A percentile compares a stretch with the other conserved stretches of the same genome.
Evolutionary conservation across 1,140 invertebrate species (phyloP).

Genomic region (Lysiphlebus fabarum): DNA sequence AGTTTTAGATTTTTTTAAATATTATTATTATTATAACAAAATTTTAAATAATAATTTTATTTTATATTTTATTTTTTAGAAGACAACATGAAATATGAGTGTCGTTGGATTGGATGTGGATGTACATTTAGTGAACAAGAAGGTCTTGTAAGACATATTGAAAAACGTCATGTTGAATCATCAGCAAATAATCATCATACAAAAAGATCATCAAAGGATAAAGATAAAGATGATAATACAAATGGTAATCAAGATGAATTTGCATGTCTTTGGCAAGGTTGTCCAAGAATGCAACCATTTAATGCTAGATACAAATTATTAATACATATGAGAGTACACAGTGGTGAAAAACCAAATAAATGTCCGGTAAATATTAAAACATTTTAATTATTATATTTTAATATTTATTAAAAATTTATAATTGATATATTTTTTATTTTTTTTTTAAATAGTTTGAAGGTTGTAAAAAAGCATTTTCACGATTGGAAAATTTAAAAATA

Average conservation of each 20-base stretch:
- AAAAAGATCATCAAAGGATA: constrained; percentile 39
- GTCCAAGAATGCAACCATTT: constrained; percentile 82
- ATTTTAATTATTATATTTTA: constrained; percentile 12
- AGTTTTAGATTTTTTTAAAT: too few relatives aligned
- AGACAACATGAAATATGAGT: constrained; percentile 54
- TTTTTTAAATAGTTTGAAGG: constrained; percentile 83
- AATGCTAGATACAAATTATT: constrained; percentile 95
- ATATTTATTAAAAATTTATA: constrained; percentile 17
- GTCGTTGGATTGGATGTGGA: constrained; percentile 84
- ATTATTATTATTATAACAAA: too few relatives aligned
- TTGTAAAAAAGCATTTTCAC: constrained; percentile 90
- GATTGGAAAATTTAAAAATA: constrained; percentile 93
- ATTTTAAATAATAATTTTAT: neutral
- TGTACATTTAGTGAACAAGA: constrained; percentile 73
- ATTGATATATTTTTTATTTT: constrained; percentile 26
- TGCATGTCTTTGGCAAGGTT: constrained; percentile 88
- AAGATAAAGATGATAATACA: constrained; percentile 21
- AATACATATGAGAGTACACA: constrained; percentile 95
- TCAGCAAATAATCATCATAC: constrained; percentile 38
- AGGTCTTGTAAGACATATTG: constrained; percentile 84
- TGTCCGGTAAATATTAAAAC: constrained; percentile 90
- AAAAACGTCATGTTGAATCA: constrained; percentile 82
- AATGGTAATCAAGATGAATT: constrained; percentile 69
- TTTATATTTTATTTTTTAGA: constrained; percentile 24
- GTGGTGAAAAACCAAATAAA: constrained; percentile 93